Percentiles rank a stretch among this genome's conserved stretches.
These are phyloP conservation scores for Platycheirus rosarum DNA, from an alignment of 2,888 invertebrate species.

Conservation along the genomic window DNA sequence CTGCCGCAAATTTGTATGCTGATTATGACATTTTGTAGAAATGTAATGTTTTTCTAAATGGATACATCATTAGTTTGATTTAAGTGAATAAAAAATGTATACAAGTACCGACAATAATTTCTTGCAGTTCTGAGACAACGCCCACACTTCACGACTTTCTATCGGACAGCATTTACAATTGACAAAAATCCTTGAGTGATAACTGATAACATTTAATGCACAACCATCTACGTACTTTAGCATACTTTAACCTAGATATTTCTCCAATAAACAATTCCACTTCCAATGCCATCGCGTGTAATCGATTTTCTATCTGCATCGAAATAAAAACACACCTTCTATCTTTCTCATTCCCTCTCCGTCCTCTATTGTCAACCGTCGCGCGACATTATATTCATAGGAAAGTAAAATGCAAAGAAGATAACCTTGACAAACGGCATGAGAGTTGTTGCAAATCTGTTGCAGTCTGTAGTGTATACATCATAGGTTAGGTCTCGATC, in stretches of 20 bases:
- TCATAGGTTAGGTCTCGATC: not conserved
- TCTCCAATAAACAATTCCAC: slow-evolving; percentile 46
- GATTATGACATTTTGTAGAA: too few species aligned
- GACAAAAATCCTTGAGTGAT: too few species aligned
- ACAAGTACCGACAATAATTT: not conserved
- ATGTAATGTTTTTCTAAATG: too few species aligned
- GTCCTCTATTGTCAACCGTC: not conserved
- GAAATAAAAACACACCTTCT: slow-evolving; percentile 31
- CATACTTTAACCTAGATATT: slow-evolving; percentile 19
- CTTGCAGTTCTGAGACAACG: not conserved
- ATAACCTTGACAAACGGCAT: slow-evolving; percentile 66
- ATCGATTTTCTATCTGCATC: slow-evolving; percentile 63
- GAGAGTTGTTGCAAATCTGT: slow-evolving; percentile 62
- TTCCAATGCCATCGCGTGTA: slow-evolving; percentile 48
- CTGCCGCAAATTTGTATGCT: too few species aligned
- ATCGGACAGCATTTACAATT: too few species aligned
- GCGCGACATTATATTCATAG: too few species aligned
- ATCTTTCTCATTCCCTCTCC: slow-evolving; percentile 4
- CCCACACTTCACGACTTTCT: not conserved
- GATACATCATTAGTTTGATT: too few species aligned
- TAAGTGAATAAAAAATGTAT: too few species aligned
- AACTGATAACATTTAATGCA: too few species aligned
- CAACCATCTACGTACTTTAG: too few species aligned
- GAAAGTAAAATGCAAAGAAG: slow-evolving; percentile 54
- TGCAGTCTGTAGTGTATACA: too few species aligned